A percentile compares a stretch with the other conserved stretches of the same genome.
Conservation (phyloP, 2,797 vertebrate species). For the Columba guinea region DNA sequence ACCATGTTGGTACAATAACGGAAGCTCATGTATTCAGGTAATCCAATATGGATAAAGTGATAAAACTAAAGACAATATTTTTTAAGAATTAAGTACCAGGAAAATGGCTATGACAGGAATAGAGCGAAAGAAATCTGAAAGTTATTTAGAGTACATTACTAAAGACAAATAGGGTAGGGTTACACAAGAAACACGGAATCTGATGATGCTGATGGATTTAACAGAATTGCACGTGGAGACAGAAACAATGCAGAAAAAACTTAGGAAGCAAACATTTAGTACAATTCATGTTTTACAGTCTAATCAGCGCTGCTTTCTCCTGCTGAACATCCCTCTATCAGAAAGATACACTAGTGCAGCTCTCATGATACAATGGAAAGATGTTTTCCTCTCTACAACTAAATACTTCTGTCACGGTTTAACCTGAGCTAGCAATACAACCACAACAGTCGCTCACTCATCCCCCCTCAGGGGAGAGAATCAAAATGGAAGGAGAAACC, state of each 20-base stretch:
- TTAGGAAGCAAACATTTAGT: neutral
- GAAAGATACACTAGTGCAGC: neutral
- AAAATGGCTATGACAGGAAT: neutral
- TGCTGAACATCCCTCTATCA: neutral
- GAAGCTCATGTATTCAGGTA: neutral
- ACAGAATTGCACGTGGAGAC: neutral
- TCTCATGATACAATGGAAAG: neutral
- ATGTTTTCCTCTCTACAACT: neutral
- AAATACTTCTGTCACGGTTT: neutral
- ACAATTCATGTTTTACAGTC: neutral
- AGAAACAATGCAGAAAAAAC: neutral
- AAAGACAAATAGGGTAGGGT: neutral
- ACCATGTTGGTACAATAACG: rapidly evolving
- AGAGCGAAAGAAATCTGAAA: neutral
- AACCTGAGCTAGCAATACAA: too few relatives aligned
- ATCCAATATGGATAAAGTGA: neutral
- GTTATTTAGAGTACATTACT: neutral
- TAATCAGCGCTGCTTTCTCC: neutral
- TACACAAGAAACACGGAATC: neutral
- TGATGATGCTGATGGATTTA: neutral
- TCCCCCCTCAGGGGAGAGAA: too few relatives aligned
- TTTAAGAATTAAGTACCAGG: neutral
- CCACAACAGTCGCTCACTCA: too few relatives aligned
- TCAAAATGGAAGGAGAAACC: too few relatives aligned
- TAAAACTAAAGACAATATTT: neutral